Conservation (phyloP, 2,113 vertebrate species). For the Morone saxatilis region DNA sequence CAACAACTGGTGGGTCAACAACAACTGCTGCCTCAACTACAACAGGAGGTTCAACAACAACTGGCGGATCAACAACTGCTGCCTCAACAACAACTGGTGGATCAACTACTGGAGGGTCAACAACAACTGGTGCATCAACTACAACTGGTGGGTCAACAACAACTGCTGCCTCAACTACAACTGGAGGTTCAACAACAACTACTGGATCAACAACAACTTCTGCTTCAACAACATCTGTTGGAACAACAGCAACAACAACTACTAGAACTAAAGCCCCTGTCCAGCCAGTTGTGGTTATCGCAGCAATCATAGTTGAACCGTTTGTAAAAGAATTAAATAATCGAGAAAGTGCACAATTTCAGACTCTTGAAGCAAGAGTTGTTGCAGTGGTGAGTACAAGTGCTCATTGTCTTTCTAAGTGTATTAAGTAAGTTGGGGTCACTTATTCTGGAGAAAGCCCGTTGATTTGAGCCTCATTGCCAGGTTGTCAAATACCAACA, state of each 20-base stretch:
- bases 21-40: not conserved
- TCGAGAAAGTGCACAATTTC: not conserved
- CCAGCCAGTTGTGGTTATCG: not conserved
- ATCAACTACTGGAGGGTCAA: not conserved
- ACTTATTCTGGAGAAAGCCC: no score
- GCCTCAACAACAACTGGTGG: not conserved
- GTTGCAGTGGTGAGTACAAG: conserved; percentile 10
- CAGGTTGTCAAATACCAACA: no score
- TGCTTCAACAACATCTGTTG: not conserved
- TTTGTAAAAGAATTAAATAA: not conserved
- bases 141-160: not conserved
- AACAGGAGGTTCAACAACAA: no score
- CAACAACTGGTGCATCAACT: not conserved
- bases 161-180: not conserved
- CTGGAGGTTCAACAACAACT: not conserved
- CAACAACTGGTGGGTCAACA: not conserved
- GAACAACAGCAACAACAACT: not conserved
- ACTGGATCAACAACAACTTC: not conserved
- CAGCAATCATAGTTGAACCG: not conserved
- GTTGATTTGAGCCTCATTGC: no score
- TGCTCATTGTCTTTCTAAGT: not conserved
- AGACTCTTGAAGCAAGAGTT: not conserved
- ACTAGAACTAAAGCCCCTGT: not conserved
- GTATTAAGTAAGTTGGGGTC: no score
- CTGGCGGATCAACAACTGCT: no score